Percentiles rank a stretch among this genome's conserved stretches.
Evolutionary conservation across 2,113 vertebrate species (phyloP).

Genomic region (Tachuris rubrigastra): DNA sequence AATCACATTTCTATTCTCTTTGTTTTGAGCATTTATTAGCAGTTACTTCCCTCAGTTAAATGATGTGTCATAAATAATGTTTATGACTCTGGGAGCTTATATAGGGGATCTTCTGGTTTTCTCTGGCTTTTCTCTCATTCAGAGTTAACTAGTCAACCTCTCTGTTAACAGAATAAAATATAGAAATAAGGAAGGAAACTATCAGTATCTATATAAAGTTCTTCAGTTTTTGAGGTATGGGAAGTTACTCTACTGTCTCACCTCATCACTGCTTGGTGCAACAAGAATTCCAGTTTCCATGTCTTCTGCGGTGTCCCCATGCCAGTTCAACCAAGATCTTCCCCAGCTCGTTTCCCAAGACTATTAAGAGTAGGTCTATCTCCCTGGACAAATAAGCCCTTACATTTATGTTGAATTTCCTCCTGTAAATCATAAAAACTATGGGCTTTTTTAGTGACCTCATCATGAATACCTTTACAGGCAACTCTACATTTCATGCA

Average conservation of each 20-base stretch:
- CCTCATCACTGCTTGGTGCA: neutral
- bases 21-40: slow-evolving; percentile 2
- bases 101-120: neutral
- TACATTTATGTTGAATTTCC: neutral
- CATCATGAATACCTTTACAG: neutral
- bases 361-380: neutral
- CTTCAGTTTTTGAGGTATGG: neutral
- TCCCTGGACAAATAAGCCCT: neutral
- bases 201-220: neutral
- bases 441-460: neutral
- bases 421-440: neutral
- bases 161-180: neutral
- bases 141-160: neutral
- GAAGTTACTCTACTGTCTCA: neutral
- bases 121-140: neutral
- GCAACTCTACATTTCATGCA: neutral
- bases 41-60: slow-evolving; percentile 31
- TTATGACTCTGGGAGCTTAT: neutral
- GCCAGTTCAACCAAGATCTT: neutral
- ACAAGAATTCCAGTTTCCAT: neutral
- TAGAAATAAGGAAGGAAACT: neutral
- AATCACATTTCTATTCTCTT: slow-evolving; percentile 15
- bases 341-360: neutral
- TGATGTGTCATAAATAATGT: neutral
- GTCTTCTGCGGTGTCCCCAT: neutral